Base-by-base conservation (phyloP, 2,113 vertebrate species). In the Budorcas taxicolor region DNA sequence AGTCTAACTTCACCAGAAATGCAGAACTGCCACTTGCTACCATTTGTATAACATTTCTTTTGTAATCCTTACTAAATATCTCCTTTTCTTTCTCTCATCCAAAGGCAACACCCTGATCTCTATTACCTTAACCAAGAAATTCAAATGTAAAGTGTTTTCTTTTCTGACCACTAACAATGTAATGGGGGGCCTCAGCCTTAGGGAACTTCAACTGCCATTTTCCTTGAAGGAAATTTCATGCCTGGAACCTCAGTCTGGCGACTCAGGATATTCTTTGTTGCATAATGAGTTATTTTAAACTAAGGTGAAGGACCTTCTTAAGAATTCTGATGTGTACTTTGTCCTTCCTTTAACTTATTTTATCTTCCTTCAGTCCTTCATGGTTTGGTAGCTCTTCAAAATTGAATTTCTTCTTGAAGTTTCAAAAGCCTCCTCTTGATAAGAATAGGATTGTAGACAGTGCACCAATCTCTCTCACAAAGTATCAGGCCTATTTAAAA, bases 371-470 rank as follows among this genome's bases (percentile, higher is more conserved):
- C 67, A 17, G 27, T 89, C n/a, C 88, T 95, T 94, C 52, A 86
- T 93, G 40, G 81, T 81, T 91, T 92, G 52, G 86, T 97, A 93
- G 78, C 88, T 91, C 86, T 95, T 93, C 93, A 91, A 93, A 97
- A 93, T 76, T 96, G 95, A 84, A 97, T 87, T 97, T 95, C 60
- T 93, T 87, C 67, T 97, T 95, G 47, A 93, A 95, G 95, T 97
- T 97, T 96, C 96, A 97, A 97, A 97, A 97, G 86, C 88, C 90
- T 96, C 91, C 97, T 97, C 94, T 95, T 97, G 96, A 96, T 96
- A 98, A 97, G 91, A 98, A 97, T 95, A 97, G 88, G 97, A 97
- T 64, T 95, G 57, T 92, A 96, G 95, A 95, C 43, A 96, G 95
- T 94, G 45, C 71, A 89, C 81, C 87, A 92, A 94, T 86, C 96